phyloP scores from a whole-genome alignment of 2,113 vertebrate species.

The Chaetura pelagica region DNA sequence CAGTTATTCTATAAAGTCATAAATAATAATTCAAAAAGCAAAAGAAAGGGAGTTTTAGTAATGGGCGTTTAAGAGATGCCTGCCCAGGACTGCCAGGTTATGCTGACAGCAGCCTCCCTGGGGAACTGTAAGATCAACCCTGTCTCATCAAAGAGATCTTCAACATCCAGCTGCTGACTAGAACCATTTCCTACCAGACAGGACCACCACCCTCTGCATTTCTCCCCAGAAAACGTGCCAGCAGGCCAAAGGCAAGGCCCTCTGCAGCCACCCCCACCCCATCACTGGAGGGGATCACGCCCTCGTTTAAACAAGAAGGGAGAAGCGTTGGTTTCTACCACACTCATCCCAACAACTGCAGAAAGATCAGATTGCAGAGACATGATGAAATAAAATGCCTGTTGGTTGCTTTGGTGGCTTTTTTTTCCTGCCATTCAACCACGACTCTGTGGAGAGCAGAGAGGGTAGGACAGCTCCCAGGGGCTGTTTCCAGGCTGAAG shows the following conservation, averaged over 20 bases:
- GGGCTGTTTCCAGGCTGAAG: neutral
- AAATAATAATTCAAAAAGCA: neutral
- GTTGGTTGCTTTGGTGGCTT: neutral
- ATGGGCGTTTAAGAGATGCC: fast-evolving
- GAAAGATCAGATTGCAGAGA: neutral
- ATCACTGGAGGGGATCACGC: neutral
- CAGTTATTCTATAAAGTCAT: neutral
- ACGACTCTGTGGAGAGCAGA: neutral
- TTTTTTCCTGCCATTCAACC: neutral
- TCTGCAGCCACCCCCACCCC: neutral
- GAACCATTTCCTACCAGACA: neutral
- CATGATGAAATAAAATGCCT: neutral
- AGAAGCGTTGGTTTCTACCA: neutral
- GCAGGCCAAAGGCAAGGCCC: neutral
- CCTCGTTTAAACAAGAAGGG: neutral
- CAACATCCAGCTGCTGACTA: neutral
- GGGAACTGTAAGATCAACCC: neutral
- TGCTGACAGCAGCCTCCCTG: neutral
- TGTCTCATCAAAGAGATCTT: neutral
- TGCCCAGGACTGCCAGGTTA: neutral
- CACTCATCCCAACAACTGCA: neutral
- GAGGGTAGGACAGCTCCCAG: neutral
- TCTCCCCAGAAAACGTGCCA: neutral
- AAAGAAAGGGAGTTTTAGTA: neutral
- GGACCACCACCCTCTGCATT: neutral